These are phyloP conservation scores for Festucalex cinctus DNA, from an alignment of 2,113 vertebrate genomes.

Conservation along the genomic window DNA sequence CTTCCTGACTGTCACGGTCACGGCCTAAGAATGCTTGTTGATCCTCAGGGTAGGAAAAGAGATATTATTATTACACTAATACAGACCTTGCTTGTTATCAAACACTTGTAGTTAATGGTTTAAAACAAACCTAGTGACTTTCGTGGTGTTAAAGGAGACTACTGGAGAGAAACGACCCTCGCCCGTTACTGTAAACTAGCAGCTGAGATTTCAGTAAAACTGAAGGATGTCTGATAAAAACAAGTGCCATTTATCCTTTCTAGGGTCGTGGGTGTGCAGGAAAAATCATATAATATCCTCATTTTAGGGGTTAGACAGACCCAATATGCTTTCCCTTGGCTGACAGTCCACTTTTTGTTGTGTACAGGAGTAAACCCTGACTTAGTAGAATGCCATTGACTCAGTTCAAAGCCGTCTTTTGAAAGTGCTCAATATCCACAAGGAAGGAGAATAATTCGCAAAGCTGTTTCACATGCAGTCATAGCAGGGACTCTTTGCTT, in stretches of 20 bases:
- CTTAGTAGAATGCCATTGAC: slow-evolving; percentile 15
- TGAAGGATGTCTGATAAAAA: too few relatives aligned
- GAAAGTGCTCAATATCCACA: slow-evolving; percentile 24
- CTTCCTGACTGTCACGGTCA: slow-evolving; percentile 33
- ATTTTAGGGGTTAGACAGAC: not conserved
- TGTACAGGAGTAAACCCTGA: slow-evolving; percentile 14
- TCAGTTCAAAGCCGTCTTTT: slow-evolving; percentile 28
- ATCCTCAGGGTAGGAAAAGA: slow-evolving; percentile 29
- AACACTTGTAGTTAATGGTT: not conserved
- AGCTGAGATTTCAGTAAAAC: too few relatives aligned
- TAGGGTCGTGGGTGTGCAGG: too few relatives aligned
- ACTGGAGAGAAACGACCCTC: too few relatives aligned
- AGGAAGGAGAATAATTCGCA: slow-evolving; percentile 10
- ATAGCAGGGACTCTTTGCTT: slow-evolving; percentile 7
- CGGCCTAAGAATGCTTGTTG: slow-evolving; percentile 38
- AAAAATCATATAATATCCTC: too few relatives aligned
- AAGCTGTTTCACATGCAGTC: slow-evolving; percentile 13
- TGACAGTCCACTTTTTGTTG: slow-evolving; percentile 10
- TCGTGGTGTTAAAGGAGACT: too few relatives aligned
- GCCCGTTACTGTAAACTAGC: too few relatives aligned
- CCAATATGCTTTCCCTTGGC: slow-evolving; percentile 9
- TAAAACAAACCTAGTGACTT: too few relatives aligned
- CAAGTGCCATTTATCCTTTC: too few relatives aligned
- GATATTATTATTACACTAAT: slow-evolving; percentile 41
- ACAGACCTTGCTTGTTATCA: slow-evolving; percentile 20